These are phyloP conservation scores for Chlorodrepanis virens DNA, from an alignment of 2,113 vertebrate species.

Conservation along the genomic window DNA sequence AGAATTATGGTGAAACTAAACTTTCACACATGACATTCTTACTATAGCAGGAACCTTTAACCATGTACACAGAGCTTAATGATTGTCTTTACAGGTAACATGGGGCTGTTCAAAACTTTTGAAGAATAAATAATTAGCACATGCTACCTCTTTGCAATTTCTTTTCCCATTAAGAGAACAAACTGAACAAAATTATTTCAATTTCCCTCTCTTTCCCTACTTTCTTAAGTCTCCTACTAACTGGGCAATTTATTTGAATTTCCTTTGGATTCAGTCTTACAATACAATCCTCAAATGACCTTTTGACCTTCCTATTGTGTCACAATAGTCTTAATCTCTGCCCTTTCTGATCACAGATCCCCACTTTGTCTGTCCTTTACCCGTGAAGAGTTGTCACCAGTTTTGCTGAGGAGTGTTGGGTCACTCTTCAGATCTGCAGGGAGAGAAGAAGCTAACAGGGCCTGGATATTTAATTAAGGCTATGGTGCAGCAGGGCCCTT, in stretches of 20 bases:
- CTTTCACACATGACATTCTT: background rate
- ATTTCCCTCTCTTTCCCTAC: background rate
- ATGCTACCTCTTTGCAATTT: background rate
- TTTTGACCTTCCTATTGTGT: background rate
- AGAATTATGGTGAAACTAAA: background rate
- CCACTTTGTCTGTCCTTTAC: background rate
- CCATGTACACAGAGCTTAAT: background rate
- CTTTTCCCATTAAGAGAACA: background rate
- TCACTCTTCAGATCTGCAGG: background rate
- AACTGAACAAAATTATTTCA: background rate
- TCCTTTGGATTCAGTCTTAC: background rate
- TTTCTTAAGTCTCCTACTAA: background rate
- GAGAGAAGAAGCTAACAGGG: background rate
- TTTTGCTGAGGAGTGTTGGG: background rate
- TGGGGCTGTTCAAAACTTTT: background rate
- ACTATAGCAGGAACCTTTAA: background rate
- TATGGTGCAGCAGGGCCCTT: background rate
- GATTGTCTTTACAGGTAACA: background rate
- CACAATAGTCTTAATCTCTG: background rate
- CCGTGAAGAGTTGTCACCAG: background rate
- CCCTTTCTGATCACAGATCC: background rate
- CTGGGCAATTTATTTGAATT: background rate
- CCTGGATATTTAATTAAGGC: background rate
- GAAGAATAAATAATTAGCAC: background rate
- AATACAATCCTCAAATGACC: background rate